Evolutionary conservation across 2,113 vertebrate species (phyloP), one percentile per base, ranked within the genome.

Genomic region (Catharus fuscescens): DNA sequence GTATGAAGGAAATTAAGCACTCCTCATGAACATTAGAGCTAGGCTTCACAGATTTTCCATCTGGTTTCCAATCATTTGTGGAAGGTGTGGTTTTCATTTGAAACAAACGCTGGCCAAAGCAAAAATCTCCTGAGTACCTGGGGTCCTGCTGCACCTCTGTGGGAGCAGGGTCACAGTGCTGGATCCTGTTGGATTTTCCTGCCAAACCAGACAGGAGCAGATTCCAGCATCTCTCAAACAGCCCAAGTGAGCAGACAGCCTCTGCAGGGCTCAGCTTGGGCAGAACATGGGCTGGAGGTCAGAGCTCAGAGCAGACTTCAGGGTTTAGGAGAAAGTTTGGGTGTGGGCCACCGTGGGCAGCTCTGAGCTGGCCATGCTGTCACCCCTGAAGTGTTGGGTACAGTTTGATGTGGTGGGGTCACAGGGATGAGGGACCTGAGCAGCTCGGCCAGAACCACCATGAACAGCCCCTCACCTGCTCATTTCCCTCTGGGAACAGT

Each of bases 311-410:
- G 18, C 36, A 78, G 40, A 20, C 4, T 16, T 16, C 31, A 28
- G 47, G 5, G 1, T 65, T 70, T 53, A 19, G 28, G 20, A 25
- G n/a, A 34, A 40, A 40, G 38, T 40, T 40, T 14, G 14, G 40
- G 26, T 21, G 15, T 25, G 50, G 26, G 48, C 31, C 44, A 54
- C 70, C 24, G 3, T 0, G 4, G 34, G 45, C 5, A 48, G 42
- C 59, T 23, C 47, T 62, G 66, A 62, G 14, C 38, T 67, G 29
- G 48, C 47, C 44, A 12, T 9, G 28, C 59, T 16, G 16, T n/a
- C 61, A n/a, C 21, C 28, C 40, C 70, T 12, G 42, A 36, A 19
- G 18, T 18, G 10, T 0, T 0, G 0, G 54, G 50, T 7, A 2
- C 19, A 6, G 28, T 18, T 34, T 19, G 73, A 38, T 9, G 9